Conservation (phyloP, 1,140 invertebrate genomes). For the Vanessa atalanta region DNA sequence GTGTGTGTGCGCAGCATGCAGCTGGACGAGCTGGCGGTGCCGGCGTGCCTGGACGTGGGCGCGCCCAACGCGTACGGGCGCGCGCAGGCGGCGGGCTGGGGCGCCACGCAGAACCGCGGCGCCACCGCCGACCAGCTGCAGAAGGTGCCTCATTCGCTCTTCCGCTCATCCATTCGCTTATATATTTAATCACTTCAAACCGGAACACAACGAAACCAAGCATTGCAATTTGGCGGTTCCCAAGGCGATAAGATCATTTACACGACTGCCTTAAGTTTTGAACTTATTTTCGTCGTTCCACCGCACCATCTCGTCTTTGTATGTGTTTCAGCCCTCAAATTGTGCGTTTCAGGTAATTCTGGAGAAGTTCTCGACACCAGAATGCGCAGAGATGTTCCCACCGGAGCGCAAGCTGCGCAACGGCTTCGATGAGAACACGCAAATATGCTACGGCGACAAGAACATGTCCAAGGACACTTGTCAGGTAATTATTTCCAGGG, state of each 20-base stretch:
- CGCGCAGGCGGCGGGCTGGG: constrained; percentile 54
- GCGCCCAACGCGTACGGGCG: constrained; percentile 17
- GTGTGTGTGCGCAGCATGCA: constrained; percentile 42
- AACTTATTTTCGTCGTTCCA: no score
- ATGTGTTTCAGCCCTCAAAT: no score
- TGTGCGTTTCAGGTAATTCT: constrained; percentile 49
- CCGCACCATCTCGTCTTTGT: no score
- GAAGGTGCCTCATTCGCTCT: constrained; percentile 43
- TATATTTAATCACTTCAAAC: no score
- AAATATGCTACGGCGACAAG: constrained; percentile 61
- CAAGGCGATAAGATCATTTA: no score
- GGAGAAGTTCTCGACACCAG: constrained; percentile 43
- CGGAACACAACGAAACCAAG: no score
- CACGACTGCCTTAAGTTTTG: no score
- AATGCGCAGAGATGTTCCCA: constrained; percentile 44
- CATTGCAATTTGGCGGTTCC: no score
- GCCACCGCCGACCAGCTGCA: constrained; percentile 47
- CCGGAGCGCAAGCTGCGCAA: constrained; percentile 36
- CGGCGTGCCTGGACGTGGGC: constrained; percentile 52
- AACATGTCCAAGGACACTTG: constrained; percentile 53
- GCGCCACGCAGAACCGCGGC: constrained; percentile 42
- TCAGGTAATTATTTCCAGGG: constrained; percentile 39
- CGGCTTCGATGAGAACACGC: constrained; percentile 48
- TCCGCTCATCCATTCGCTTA: no score
- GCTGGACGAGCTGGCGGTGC: constrained; percentile 43